Percentiles rank a stretch among this genome's conserved stretches.
phyloP scores from a whole-genome alignment of 2,797 vertebrate genomes.

The Argya squamiceps region DNA sequence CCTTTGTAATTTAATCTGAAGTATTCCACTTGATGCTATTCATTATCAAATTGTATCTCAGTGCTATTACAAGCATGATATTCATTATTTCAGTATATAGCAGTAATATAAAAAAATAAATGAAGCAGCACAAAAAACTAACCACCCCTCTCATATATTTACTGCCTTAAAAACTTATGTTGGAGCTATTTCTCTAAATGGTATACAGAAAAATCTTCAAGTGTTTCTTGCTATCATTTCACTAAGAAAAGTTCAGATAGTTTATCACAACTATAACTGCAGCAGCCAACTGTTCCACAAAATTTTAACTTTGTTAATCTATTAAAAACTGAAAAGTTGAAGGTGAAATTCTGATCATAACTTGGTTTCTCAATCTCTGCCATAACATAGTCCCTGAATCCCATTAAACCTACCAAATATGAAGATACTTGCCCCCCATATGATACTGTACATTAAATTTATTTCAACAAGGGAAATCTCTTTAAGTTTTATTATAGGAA shows the following conservation, averaged over 20 bases:
- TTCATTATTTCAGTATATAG: not conserved
- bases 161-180: not conserved
- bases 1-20: conserved; percentile 11
- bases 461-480: conserved; percentile 21
- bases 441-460: conserved; percentile 30
- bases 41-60: not conserved
- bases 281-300: not conserved
- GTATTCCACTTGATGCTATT: not conserved
- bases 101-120: not conserved
- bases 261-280: not conserved
- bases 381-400: not conserved
- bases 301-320: conserved; percentile 15
- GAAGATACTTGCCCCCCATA: conserved; percentile 7
- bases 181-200: not conserved
- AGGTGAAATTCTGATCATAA: conserved; percentile 5
- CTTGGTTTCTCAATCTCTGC: not conserved
- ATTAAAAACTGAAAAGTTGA: not conserved
- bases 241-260: not conserved
- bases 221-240: not conserved
- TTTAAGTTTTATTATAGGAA: conserved; percentile 29
- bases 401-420: not conserved
- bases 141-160: not conserved
- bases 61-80: not conserved
- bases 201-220: not conserved
- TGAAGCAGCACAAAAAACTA: not conserved